A percentile compares a stretch with the other conserved stretches of the same genome.
Conservation (phyloP, 2,888 invertebrate species). For the Notodonta ziczac region DNA sequence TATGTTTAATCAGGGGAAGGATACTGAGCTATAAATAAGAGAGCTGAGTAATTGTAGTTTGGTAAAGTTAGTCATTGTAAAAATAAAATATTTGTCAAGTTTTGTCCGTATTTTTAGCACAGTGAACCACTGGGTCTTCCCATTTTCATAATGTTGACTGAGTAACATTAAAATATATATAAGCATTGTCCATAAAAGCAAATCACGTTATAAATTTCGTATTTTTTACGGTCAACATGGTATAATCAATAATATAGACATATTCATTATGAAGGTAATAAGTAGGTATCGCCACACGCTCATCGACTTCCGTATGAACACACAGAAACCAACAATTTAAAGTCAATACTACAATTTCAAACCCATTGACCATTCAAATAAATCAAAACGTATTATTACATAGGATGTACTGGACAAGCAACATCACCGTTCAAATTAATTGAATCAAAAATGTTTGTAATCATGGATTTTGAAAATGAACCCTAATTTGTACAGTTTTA, state of each 20-base stretch:
- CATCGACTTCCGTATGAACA: slow-evolving; percentile 28
- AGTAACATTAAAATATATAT: too few relatives aligned
- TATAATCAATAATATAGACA: background rate
- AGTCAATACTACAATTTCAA: slow-evolving; percentile 36
- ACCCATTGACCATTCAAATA: slow-evolving; percentile 45
- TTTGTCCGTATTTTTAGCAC: too few relatives aligned
- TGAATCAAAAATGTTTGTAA: slow-evolving; percentile 43
- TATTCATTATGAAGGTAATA: background rate
- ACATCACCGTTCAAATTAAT: slow-evolving; percentile 67
- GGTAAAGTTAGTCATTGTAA: too few relatives aligned
- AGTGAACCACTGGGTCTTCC: too few relatives aligned
- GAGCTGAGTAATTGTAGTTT: background rate
- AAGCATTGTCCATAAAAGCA: too few relatives aligned
- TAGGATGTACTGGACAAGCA: slow-evolving; percentile 46
- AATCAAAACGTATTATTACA: slow-evolving; percentile 54
- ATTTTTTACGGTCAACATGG: background rate
- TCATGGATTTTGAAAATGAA: slow-evolving; percentile 16
- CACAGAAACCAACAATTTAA: slow-evolving; percentile 32
- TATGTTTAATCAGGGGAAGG: background rate
- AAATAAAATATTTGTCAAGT: too few relatives aligned
- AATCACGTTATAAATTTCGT: too few relatives aligned
- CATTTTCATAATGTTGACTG: too few relatives aligned
- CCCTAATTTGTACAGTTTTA: slow-evolving; percentile 15
- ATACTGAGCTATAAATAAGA: background rate
- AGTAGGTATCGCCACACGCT: slow-evolving; percentile 14